Evolutionary conservation across 2,113 vertebrate species (phyloP).

Genomic region (Python bivittatus): DNA sequence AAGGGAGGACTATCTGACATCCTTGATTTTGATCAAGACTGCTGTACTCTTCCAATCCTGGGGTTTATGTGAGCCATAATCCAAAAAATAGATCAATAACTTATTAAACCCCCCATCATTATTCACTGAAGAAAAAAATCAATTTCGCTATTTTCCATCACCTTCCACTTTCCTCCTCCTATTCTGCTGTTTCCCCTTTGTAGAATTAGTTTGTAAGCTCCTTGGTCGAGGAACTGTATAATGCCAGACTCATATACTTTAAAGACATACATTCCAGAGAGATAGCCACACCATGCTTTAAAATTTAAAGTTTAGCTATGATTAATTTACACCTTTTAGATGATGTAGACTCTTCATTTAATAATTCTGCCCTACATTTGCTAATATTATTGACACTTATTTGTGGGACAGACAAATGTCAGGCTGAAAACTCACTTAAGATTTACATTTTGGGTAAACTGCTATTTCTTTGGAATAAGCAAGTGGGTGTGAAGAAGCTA

Average conservation of each 20-base stretch:
- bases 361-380: neutral
- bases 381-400: neutral
- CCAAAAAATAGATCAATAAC: neutral
- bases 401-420: neutral
- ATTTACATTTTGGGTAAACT: conserved; percentile 4
- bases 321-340: neutral
- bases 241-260: too few species aligned
- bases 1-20: neutral
- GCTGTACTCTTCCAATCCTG: neutral
- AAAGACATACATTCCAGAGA: neutral
- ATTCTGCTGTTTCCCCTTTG: neutral
- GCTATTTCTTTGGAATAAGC: neutral
- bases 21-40: neutral
- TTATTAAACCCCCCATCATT: neutral
- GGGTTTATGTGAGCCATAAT: neutral
- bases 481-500: neutral
- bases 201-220: neutral
- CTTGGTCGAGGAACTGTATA: neutral
- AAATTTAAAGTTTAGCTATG: neutral
- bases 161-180: neutral
- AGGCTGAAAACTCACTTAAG: neutral
- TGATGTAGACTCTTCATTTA: neutral
- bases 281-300: neutral
- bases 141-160: neutral
- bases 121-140: neutral